Percentiles rank a stretch among this genome's conserved stretches.
These are phyloP conservation scores for Andinoacara biseriatus DNA, from an alignment of 2,113 vertebrate species.

Conservation along the genomic window DNA sequence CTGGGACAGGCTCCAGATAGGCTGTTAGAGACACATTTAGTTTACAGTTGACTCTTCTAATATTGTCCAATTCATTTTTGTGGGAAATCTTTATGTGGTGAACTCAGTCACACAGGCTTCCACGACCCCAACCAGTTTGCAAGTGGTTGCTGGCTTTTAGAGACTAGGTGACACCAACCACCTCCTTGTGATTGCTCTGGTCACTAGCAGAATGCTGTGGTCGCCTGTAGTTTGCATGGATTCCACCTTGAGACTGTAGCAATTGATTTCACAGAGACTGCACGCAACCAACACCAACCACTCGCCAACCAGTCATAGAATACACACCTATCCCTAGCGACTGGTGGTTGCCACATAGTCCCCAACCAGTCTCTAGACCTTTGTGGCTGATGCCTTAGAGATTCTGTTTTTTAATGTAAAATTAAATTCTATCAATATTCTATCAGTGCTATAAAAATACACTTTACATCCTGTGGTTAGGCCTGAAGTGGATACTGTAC, in stretches of 20 bases:
- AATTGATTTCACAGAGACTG: background rate
- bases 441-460: background rate
- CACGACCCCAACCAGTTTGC: background rate
- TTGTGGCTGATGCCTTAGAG: background rate
- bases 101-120: background rate
- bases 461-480: background rate
- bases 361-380: background rate
- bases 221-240: background rate
- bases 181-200: background rate
- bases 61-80: background rate
- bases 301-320: background rate
- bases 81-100: background rate
- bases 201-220: background rate
- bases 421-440: no score
- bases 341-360: background rate
- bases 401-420: background rate
- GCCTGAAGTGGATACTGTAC: background rate
- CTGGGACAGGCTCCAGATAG: no score
- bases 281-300: background rate
- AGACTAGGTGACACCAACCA: background rate
- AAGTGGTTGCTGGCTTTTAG: background rate
- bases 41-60: background rate
- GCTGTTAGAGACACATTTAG: background rate
- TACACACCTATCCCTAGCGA: background rate
- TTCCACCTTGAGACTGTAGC: background rate